Conservation (phyloP, 2,888 invertebrate genomes). For the Andrena bucephala region DNA sequence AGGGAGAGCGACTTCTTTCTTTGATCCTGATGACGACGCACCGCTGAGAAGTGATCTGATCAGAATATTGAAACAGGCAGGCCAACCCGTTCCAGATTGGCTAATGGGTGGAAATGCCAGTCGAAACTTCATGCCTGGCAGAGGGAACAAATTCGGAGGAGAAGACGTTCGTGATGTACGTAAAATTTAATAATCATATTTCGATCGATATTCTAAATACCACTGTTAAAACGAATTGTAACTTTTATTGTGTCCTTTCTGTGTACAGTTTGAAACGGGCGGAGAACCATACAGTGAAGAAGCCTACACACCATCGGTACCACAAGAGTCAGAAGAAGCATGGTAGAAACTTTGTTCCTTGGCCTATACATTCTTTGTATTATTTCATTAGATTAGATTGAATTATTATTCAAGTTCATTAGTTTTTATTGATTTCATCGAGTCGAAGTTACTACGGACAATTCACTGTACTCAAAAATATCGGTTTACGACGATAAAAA, state of each 20-base stretch:
- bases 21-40: slow-evolving; percentile 87
- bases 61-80: slow-evolving; percentile 91
- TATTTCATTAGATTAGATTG: slow-evolving; percentile 10
- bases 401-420: too few species aligned
- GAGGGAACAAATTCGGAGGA: slow-evolving; percentile 88
- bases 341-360: slow-evolving; percentile 84
- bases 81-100: slow-evolving; percentile 91
- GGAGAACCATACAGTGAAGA: slow-evolving; percentile 51
- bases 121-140: slow-evolving; percentile 71
- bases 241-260: slow-evolving; percentile 12
- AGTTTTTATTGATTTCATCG: too few species aligned
- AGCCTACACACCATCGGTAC: slow-evolving; percentile 53
- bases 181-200: slow-evolving; percentile 53
- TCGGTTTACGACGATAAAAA: neutral
- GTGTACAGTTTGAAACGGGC: slow-evolving; percentile 67
- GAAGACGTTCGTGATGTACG: slow-evolving; percentile 89
- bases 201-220: neutral
- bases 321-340: slow-evolving; percentile 86
- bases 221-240: neutral
- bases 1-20: slow-evolving; percentile 95
- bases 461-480: neutral
- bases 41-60: slow-evolving; percentile 89
- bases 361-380: slow-evolving; percentile 5
- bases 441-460: slow-evolving; percentile 10
- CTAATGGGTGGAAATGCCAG: slow-evolving; percentile 85